Evolutionary conservation across 2,888 invertebrate genomes (phyloP).

Genomic region (Amiota communis): DNA sequence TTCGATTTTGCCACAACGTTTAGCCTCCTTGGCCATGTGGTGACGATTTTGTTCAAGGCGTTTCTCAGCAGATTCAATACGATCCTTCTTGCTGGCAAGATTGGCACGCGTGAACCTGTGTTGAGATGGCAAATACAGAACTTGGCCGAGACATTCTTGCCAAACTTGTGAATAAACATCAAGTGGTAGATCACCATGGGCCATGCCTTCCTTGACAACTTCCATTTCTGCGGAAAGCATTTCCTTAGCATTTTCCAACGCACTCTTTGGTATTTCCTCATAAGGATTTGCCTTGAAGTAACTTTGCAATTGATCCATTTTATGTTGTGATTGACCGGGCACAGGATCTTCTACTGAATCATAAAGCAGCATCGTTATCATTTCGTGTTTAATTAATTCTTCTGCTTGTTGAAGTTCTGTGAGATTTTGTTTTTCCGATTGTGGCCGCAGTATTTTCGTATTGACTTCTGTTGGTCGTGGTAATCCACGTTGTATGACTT

Average conservation of each 20-base stretch:
- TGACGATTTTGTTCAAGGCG: constrained; percentile 92
- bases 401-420: constrained; percentile 95
- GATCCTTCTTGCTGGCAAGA: constrained; percentile 95
- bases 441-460: constrained; percentile 84
- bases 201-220: constrained; percentile 93
- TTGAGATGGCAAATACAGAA: constrained; percentile 92
- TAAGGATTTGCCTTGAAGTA: constrained; percentile 92
- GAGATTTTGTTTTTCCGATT: constrained; percentile 83
- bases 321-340: constrained; percentile 70
- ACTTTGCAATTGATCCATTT: constrained; percentile 79
- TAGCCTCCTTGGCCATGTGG: constrained; percentile 98
- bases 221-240: constrained; percentile 89
- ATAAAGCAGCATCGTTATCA: constrained; percentile 95
- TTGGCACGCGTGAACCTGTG: constrained; percentile 95
- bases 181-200: constrained; percentile 92
- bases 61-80: constrained; percentile 94
- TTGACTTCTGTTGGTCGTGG: constrained; percentile 92
- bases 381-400: constrained; percentile 95
- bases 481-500: constrained; percentile 87
- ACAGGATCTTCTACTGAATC: constrained; percentile 88
- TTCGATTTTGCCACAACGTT: constrained; percentile 96
- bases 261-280: constrained; percentile 80
- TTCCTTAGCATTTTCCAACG: constrained; percentile 79
- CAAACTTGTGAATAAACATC: constrained; percentile 96
- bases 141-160: constrained; percentile 96